Evolutionary conservation across 2,113 vertebrate species (phyloP).

Genomic region (Aleadryas rufinucha): DNA sequence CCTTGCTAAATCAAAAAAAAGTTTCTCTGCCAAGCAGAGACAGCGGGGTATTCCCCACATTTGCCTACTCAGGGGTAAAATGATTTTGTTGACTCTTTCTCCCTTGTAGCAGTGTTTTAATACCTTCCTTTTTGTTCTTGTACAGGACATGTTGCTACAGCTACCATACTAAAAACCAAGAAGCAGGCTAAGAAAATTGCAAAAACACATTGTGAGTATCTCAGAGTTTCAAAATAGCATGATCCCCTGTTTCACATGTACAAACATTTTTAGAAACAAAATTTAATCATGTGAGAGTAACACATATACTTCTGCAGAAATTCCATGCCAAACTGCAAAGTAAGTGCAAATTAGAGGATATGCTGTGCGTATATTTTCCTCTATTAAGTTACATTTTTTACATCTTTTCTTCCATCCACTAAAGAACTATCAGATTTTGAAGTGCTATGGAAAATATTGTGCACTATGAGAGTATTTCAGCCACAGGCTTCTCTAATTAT

Average conservation of each 20-base stretch:
- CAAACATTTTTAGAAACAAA: background rate
- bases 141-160: background rate
- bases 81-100: background rate
- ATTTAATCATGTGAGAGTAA: background rate
- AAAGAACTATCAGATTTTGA: background rate
- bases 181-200: background rate
- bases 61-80: background rate
- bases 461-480: background rate
- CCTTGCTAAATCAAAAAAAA: background rate
- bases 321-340: background rate
- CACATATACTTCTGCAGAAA: background rate
- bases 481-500: conserved; percentile 1
- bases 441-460: background rate
- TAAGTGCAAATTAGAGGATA: background rate
- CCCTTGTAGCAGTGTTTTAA: background rate
- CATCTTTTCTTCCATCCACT: background rate
- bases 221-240: background rate
- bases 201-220: background rate
- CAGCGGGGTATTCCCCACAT: background rate
- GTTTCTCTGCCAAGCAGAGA: background rate
- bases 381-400: background rate
- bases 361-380: background rate
- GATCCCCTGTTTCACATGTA: background rate
- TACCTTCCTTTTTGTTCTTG: background rate
- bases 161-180: background rate